A percentile compares a stretch with the other conserved stretches of the same genome.
These are phyloP conservation scores for Glyptemys insculpta DNA, from an alignment of 2,797 vertebrate species.

Conservation along the genomic window DNA sequence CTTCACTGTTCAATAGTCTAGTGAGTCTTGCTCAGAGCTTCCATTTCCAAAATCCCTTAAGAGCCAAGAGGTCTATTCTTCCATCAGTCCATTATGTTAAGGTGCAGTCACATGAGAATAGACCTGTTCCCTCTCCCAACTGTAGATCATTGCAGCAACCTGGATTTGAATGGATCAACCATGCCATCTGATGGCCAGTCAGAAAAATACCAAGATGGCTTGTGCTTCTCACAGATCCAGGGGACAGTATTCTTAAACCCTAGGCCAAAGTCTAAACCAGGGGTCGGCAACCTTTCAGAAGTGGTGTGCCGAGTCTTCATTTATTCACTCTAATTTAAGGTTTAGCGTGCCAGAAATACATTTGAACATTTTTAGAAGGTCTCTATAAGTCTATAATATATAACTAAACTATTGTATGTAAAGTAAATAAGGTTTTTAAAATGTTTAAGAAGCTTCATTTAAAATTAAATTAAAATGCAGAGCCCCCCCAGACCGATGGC, in stretches of 20 bases:
- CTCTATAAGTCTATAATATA: too few species aligned
- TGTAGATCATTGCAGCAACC: neutral
- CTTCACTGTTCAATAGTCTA: neutral
- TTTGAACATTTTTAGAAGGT: too few species aligned
- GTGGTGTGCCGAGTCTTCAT: too few species aligned
- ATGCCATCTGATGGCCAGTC: neutral
- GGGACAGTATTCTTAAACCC: neutral
- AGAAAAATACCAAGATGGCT: rapidly evolving
- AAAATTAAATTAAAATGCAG: too few species aligned
- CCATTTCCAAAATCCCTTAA: neutral
- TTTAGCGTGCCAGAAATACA: too few species aligned
- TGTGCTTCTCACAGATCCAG: neutral
- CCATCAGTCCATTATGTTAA: neutral
- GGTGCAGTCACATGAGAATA: neutral
- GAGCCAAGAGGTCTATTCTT: neutral
- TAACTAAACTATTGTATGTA: too few species aligned
- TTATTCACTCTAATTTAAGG: too few species aligned
- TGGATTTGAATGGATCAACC: rapidly evolving
- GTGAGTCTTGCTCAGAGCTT: neutral
- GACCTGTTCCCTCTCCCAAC: neutral
- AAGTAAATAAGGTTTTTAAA: too few species aligned
- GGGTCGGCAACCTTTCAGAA: too few species aligned
- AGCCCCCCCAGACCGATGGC: too few species aligned
- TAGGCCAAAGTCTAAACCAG: neutral
- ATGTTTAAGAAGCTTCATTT: too few species aligned